Base-by-base conservation (phyloP, 2,888 invertebrate species). In the Campoletis raptor region DNA sequence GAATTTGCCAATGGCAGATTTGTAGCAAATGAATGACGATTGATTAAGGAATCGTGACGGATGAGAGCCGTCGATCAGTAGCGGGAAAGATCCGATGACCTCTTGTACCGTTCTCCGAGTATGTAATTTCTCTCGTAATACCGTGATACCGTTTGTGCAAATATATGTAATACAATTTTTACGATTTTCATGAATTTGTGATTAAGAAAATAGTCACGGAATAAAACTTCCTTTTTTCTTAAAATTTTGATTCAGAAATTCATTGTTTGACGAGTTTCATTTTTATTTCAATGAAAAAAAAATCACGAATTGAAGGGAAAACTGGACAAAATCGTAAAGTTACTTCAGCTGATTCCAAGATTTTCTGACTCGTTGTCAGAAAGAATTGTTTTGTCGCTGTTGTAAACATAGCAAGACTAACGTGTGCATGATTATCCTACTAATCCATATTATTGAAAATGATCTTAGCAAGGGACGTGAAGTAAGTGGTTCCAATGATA, bases 31-130 rank as follows among this genome's bases (percentile, higher is more conserved):
- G 66, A 66, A 77, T 66, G 36, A 66, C 37, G 40, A 52, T 40
- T 72, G 69, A 78, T 78, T 42, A 64, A 67, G 48, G 37, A 70
- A 72, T 61, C 64, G 45, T 72, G 78, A 83, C 70, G 64, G 61
- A 78, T 30, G 61, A 57, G 76, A 78, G 69, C 12, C 37, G 37
- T 61, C 48, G 48, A 78, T 78, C 61, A 37, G 36, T 37, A 45
- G 30, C 52, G 70, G 36, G 48, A 52, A 66, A 70, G 21, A 78
- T 57, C 57, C 69, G 72, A 61, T 78, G 70, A 78, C 78, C 77
- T 54, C 37, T 66, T 77, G 66, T 37, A 52, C 45, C 64, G 45
- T 48, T 30, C 30, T 36, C 66, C 10, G 54, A 45, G 45, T 42
- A 37, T 66, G 21, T 77, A 36, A 36, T 37, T 67, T 66, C 48